phyloP scores from a whole-genome alignment of 2,888 invertebrate species.

The Sphaeridia pumilis region DNA sequence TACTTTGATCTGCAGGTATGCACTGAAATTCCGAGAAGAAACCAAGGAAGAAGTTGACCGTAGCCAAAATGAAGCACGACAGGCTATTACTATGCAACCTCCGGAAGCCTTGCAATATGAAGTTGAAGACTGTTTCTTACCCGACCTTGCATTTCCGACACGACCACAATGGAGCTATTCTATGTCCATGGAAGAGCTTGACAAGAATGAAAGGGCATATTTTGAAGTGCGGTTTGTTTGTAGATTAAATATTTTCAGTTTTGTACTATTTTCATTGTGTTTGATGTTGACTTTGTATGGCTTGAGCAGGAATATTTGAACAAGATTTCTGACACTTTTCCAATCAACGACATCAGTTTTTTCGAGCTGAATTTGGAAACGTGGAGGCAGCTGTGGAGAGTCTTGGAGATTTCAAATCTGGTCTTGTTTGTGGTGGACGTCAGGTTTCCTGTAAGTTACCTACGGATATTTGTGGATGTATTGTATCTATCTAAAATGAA shows the following conservation, averaged over 20 bases:
- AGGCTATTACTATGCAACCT: conserved; percentile 46
- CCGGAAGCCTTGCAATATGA: conserved; percentile 57
- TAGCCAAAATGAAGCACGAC: conserved; percentile 56
- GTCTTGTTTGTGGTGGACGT: conserved; percentile 79
- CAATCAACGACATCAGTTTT: conserved; percentile 59
- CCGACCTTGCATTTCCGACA: conserved; percentile 63
- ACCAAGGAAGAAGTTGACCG: conserved; percentile 57
- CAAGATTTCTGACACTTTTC: conserved; percentile 50
- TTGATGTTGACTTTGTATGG: neutral
- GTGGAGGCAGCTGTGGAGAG: conserved; percentile 92
- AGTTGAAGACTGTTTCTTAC: conserved; percentile 54
- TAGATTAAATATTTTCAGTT: too few relatives aligned
- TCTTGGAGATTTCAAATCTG: conserved; percentile 86
- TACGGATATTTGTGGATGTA: neutral
- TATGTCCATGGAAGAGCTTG: conserved; percentile 59
- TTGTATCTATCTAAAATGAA: neutral
- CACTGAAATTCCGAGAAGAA: conserved; percentile 72
- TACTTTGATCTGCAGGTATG: too few relatives aligned
- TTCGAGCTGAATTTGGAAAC: conserved; percentile 92
- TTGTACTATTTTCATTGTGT: too few relatives aligned
- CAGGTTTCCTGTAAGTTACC: conserved; percentile 57
- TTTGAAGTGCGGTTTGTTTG: conserved; percentile 50
- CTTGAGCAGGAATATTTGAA: conserved; percentile 58
- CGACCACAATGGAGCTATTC: conserved; percentile 72
- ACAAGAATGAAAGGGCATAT: conserved; percentile 68